These are phyloP conservation scores for Drepana falcataria DNA, from an alignment of 2,888 invertebrate genomes.

Conservation along the genomic window DNA sequence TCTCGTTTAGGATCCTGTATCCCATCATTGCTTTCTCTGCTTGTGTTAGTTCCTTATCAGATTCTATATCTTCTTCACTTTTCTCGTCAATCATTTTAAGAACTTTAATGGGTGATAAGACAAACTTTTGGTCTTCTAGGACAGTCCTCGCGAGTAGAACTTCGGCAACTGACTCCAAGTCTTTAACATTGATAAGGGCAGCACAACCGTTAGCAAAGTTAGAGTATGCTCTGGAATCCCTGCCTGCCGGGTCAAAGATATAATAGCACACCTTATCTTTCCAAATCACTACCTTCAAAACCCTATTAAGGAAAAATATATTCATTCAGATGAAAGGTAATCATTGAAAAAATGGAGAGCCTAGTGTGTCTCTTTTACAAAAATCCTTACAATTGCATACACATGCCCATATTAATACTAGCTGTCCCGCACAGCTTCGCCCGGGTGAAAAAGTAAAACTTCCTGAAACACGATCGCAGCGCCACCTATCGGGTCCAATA, in stretches of 20 bases:
- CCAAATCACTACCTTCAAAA: slow-evolving; percentile 76
- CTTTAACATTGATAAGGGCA: slow-evolving; percentile 77
- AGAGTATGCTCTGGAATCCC: slow-evolving; percentile 71
- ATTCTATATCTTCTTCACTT: slow-evolving; percentile 67
- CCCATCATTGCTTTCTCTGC: slow-evolving; percentile 74
- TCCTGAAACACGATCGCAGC: no score
- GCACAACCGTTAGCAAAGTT: slow-evolving; percentile 73
- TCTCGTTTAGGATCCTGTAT: slow-evolving; percentile 74
- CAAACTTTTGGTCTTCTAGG: slow-evolving; percentile 69
- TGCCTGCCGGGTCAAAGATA: slow-evolving; percentile 81
- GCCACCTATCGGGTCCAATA: no score
- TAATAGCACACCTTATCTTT: slow-evolving; percentile 79
- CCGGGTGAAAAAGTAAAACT: no score
- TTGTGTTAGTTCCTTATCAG: slow-evolving; percentile 64
- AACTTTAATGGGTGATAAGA: slow-evolving; percentile 67
- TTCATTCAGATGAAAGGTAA: neutral
- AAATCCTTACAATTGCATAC: no score
- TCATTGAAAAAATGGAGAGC: no score
- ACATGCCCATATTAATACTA: no score
- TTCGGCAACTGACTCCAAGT: slow-evolving; percentile 67
- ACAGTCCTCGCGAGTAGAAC: slow-evolving; percentile 69
- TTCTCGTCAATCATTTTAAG: slow-evolving; percentile 63
- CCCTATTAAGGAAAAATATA: slow-evolving; percentile 30
- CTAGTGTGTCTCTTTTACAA: no score
- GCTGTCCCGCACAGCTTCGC: no score